Percentiles rank a stretch among this genome's conserved stretches.
These are phyloP conservation scores for Desmophyllum pertusum DNA, from an alignment of 92 coral and sea anemone genomes.

Conservation along the genomic window DNA sequence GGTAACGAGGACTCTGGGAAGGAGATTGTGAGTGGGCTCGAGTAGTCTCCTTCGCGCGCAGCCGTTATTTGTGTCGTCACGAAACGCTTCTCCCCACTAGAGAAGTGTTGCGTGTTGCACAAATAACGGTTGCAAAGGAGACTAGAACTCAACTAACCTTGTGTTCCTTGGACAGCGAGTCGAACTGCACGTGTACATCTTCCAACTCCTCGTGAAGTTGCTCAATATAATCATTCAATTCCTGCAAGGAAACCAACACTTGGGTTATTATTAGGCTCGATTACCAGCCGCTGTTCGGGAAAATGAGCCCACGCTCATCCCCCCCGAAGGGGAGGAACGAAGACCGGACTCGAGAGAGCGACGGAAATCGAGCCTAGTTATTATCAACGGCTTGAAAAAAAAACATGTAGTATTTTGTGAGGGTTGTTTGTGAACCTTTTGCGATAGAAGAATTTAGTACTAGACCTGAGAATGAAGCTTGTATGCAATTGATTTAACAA, in stretches of 20 bases:
- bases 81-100: too few species aligned
- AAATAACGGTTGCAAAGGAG: background rate
- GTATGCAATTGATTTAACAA: background rate
- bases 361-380: background rate
- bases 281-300: too few species aligned
- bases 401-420: background rate
- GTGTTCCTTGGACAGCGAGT: constrained; percentile 85
- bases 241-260: constrained; percentile 51
- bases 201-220: constrained; percentile 88
- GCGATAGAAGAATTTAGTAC: background rate
- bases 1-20: too few species aligned
- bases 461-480: background rate
- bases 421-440: background rate
- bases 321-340: too few species aligned
- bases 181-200: constrained; percentile 84
- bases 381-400: background rate
- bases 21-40: too few species aligned
- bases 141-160: constrained; percentile 62
- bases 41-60: too few species aligned
- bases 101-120: background rate
- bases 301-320: too few species aligned
- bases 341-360: too few species aligned
- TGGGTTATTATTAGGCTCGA: too few species aligned
- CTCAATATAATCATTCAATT: constrained; percentile 79
- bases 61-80: too few species aligned